A percentile compares a stretch with the other conserved stretches of the same genome.
phyloP scores from a whole-genome alignment of 2,113 vertebrate species.

The Bos taurus region ARS-UCD2.0 NC_037334.1:43990001-43990500 shows the following conservation, averaged over 20 bases:
- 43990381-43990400: background rate
- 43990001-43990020: background rate
- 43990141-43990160: background rate
- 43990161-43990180: background rate
- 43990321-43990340: background rate
- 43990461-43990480: accelerated
- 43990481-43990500: background rate
- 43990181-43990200: too few relatives aligned
- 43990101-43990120: background rate
- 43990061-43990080: background rate
- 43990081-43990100: background rate
- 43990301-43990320: accelerated
- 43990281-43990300: accelerated
- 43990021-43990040: background rate
- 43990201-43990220: background rate
- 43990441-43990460: background rate
- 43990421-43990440: background rate
- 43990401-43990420: background rate
- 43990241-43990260: accelerated
- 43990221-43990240: accelerated
- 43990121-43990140: background rate
- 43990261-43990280: accelerated
- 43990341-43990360: background rate
- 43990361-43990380: accelerated
- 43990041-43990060: background rate